Evolutionary conservation across 2,797 vertebrate species (phyloP), one percentile per base, ranked within the genome.

Genomic region (Loris lydekkerianus): DNA sequence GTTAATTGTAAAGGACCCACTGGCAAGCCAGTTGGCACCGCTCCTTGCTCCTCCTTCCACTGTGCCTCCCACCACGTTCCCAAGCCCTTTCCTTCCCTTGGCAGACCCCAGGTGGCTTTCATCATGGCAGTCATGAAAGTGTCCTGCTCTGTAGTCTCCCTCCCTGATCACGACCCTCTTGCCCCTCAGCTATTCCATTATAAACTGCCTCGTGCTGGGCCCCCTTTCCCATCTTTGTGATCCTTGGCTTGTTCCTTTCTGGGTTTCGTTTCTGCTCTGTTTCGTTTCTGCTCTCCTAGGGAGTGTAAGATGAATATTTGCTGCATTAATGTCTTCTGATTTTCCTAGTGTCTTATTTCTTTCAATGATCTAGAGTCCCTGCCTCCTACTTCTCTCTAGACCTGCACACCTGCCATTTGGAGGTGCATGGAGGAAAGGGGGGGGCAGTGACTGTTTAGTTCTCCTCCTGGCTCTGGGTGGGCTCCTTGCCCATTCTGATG

Each of bases 21-120:
- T 69, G 49, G 11, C 31, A 8, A 10, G 2, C 31, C 9, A 84
- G 20, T 29, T 75, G 34, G 17, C 49, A 10, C 27, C 43, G 5
- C 4, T 72, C 37, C 23, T 72, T 72, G 18, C 53, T n/a, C 14
- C 15, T 83, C 31, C 2, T 14, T 46, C 56, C 27, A 5, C 20
- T 0, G 3, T 3, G 1, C 7, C 7, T 60, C 15, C 7, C 0
- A 4, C 7, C 9, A 29, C 0, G 0, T 60, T 5, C 60, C 67
- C 17, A 37, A n/a, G 37, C 7, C 17, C 10, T 63, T 75, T 61
- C 3, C 13, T 67, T 83, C 7, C 20, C 23, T 67, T 46, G 15
- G 14, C 27, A 80, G 63, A 1, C n/a, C 7, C 49, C 4, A 4
- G 9, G 18, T 60, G 73, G 53, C 2, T 31, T 58, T 69, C n/a